Percentiles rank a stretch among this genome's conserved stretches.
Evolutionary conservation across 2,888 invertebrate species (phyloP).

Genomic region (Andrena haemorrhoa): DNA sequence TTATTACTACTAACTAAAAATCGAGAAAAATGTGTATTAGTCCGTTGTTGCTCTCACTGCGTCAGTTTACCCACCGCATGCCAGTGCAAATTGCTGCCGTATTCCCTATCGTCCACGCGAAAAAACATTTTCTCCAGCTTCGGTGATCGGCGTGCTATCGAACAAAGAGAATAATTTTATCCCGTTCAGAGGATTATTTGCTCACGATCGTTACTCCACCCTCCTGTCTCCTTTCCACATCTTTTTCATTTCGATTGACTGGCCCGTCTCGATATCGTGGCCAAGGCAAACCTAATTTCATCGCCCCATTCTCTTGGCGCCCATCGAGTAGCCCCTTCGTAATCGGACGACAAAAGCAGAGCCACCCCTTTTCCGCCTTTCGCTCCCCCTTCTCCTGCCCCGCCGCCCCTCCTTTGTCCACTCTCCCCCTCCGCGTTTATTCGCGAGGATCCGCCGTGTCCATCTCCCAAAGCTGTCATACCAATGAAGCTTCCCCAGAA

Average conservation of each 20-base stretch:
- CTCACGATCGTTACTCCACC: conserved; percentile 48
- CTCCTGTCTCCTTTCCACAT: conserved; percentile 26
- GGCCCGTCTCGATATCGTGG: conserved; percentile 74
- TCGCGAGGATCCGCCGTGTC: conserved; percentile 19
- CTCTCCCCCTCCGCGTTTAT: neutral
- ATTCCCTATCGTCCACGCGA: conserved; percentile 6
- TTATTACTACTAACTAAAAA: too few species aligned
- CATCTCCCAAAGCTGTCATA: conserved; percentile 41
- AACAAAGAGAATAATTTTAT: conserved; percentile 50
- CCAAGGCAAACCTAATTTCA: conserved; percentile 77
- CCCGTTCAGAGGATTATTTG: conserved; percentile 57
- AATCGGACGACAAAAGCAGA: conserved; percentile 77
- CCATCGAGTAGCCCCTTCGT: conserved; percentile 72
- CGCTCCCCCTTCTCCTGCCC: conserved; percentile 13
- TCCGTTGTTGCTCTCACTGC: too few species aligned
- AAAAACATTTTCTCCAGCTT: conserved; percentile 22
- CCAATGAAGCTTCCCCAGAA: conserved; percentile 22
- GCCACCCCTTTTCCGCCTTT: conserved; percentile 48
- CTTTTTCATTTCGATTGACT: conserved; percentile 54
- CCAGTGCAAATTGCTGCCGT: conserved; percentile 1
- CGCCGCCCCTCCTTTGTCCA: neutral
- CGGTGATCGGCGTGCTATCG: conserved; percentile 29
- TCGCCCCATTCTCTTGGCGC: conserved; percentile 60
- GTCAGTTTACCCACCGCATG: neutral
- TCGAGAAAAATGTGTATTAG: too few species aligned